A percentile compares a stretch with the other conserved stretches of the same genome.
phyloP scores from a whole-genome alignment of 2,888 invertebrate genomes.

The Stenichneumon culpator region DNA sequence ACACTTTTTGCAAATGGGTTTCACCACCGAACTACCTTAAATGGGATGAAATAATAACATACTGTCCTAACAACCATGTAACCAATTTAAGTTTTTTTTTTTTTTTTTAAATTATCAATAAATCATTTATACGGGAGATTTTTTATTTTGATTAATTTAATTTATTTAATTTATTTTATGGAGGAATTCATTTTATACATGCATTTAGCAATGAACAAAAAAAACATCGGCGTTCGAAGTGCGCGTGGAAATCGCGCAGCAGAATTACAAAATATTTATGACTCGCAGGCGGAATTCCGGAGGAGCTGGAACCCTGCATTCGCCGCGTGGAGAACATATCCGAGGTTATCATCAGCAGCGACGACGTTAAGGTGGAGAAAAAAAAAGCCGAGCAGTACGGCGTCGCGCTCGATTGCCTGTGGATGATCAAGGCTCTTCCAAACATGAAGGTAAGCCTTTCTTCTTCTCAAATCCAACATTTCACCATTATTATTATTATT shows the following conservation, averaged over 20 bases:
- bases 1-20: too few relatives aligned
- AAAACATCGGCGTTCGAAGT: background rate
- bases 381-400: conserved; percentile 86
- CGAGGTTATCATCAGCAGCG: conserved; percentile 87
- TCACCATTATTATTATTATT: background rate
- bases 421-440: conserved; percentile 89
- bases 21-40: too few relatives aligned
- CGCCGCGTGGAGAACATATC: conserved; percentile 84
- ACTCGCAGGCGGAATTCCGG: conserved; percentile 84
- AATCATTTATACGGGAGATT: too few relatives aligned
- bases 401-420: conserved; percentile 91
- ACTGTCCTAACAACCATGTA: too few relatives aligned
- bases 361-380: conserved; percentile 87
- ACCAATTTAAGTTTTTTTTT: too few relatives aligned
- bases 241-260: conserved; percentile 62
- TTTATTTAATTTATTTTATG: too few relatives aligned
- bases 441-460: conserved; percentile 87
- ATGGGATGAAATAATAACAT: too few relatives aligned
- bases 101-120: too few relatives aligned
- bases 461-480: background rate
- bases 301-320: conserved; percentile 88
- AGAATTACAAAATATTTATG: conserved; percentile 57
- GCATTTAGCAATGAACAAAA: background rate
- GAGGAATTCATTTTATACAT: too few relatives aligned
- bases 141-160: too few relatives aligned